Evolutionary conservation across 2,888 invertebrate genomes (phyloP).

Genomic region (Ophion obscuratus): DNA sequence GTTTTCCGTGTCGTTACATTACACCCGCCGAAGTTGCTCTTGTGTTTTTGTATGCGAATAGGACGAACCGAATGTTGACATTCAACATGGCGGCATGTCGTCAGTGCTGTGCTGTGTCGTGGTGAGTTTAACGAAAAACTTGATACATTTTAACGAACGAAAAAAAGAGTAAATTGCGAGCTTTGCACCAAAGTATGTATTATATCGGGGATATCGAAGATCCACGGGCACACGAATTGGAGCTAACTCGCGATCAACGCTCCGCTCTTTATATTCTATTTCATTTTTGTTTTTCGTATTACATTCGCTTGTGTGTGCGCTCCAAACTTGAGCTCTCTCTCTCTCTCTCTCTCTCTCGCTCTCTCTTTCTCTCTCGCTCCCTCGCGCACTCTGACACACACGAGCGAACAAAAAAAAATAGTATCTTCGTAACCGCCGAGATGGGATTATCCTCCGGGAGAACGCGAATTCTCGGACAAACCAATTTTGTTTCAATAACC

Average conservation of each 20-base stretch:
- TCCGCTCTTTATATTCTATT: slow-evolving; percentile 19
- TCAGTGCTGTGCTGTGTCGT: slow-evolving; percentile 98
- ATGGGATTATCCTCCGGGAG: slow-evolving; percentile 25
- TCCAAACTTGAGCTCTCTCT: slow-evolving; percentile 46
- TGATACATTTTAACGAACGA: slow-evolving; percentile 46
- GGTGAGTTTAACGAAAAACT: slow-evolving; percentile 89
- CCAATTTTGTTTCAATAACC: slow-evolving; percentile 29
- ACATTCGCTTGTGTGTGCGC: slow-evolving; percentile 51
- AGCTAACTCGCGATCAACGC: slow-evolving; percentile 23
- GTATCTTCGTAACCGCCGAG: slow-evolving; percentile 76
- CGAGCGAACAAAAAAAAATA: slow-evolving; percentile 73
- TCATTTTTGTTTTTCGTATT: slow-evolving; percentile 35
- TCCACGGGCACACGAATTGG: slow-evolving; percentile 44
- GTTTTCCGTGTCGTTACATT: slow-evolving; percentile 18
- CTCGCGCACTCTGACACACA: slow-evolving; percentile 56
- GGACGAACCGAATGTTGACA: slow-evolving; percentile 87
- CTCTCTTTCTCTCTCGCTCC: slow-evolving; percentile 21
- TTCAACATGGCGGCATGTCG: slow-evolving; percentile 98
- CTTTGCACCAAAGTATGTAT: slow-evolving; percentile 67
- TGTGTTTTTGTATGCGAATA: slow-evolving; percentile 65
- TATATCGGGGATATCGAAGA: slow-evolving; percentile 40
- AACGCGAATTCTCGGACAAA: slow-evolving; percentile 14
- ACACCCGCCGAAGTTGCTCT: slow-evolving; percentile 49
- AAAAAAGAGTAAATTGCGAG: slow-evolving; percentile 68
- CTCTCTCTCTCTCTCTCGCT: slow-evolving; percentile 26